Evolutionary conservation across 2,888 invertebrate species (phyloP).

Genomic region (Drosophila neonasuta): DNA sequence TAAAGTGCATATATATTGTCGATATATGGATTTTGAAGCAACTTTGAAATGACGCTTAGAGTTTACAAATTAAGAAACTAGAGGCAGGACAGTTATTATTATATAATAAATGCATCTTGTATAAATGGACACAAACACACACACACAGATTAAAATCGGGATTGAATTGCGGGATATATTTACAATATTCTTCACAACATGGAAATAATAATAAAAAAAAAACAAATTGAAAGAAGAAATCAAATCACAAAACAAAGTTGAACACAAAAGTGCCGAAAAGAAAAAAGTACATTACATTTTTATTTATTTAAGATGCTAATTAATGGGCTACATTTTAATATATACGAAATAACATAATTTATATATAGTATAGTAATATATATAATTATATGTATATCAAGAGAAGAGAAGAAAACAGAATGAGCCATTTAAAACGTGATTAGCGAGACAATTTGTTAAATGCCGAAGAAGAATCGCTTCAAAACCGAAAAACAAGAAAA

Average conservation of each 20-base stretch:
- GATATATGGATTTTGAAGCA: slow-evolving; percentile 32
- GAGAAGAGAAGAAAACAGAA: background rate
- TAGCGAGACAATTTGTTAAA: background rate
- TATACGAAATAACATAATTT: background rate
- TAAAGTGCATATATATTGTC: slow-evolving; percentile 28
- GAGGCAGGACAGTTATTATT: slow-evolving; percentile 65
- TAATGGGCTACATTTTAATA: slow-evolving; percentile 1
- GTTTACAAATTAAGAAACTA: slow-evolving; percentile 38
- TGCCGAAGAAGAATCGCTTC: background rate
- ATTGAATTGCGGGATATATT: slow-evolving; percentile 56
- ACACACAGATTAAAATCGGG: slow-evolving; percentile 12
- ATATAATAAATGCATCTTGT: slow-evolving; percentile 66
- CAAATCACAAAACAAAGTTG: slow-evolving; percentile 5
- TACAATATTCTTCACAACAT: slow-evolving; percentile 50
- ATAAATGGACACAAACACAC: slow-evolving; percentile 41
- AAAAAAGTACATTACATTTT: slow-evolving; percentile 10
- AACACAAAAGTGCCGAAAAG: background rate
- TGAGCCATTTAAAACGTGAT: slow-evolving; percentile 4
- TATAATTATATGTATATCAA: background rate
- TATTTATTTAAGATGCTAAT: slow-evolving; percentile 1
- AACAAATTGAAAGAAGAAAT: background rate
- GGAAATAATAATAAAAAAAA: slow-evolving; percentile 35
- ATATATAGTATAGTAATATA: slow-evolving; percentile 1
- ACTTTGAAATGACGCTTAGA: slow-evolving; percentile 65
- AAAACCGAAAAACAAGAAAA: background rate